Evolutionary conservation across 1,140 invertebrate species (phyloP).

Genomic region (Holotrichia oblita): DNA sequence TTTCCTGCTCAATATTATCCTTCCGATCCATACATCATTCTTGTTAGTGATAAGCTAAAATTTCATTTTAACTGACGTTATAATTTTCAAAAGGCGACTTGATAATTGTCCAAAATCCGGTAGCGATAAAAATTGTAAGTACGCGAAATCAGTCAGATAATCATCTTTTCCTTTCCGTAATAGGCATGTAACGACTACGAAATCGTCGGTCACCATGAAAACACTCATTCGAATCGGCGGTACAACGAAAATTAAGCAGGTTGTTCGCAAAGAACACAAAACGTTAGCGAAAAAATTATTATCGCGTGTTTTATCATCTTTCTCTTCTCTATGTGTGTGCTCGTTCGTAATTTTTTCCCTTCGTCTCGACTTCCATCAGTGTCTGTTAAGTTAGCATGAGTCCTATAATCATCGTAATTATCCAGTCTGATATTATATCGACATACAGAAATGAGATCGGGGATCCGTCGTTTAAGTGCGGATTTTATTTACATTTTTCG

Average conservation of each 20-base stretch:
- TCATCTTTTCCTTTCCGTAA: background rate
- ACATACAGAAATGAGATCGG: constrained; percentile 22
- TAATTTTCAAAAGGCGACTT: constrained; percentile 18
- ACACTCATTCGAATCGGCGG: background rate
- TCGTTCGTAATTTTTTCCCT: constrained; percentile 21
- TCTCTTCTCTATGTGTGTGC: background rate
- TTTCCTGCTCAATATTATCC: too few relatives aligned
- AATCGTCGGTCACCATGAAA: too few relatives aligned
- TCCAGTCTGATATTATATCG: constrained; percentile 33
- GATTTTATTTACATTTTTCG: constrained; percentile 27
- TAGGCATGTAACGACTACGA: background rate
- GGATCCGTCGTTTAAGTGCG: background rate
- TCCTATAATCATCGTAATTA: constrained; percentile 34
- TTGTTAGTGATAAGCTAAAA: background rate
- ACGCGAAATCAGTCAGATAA: background rate
- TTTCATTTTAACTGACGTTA: constrained; percentile 29
- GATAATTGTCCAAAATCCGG: constrained; percentile 30
- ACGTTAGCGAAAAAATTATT: constrained; percentile 19
- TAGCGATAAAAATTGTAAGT: constrained; percentile 18
- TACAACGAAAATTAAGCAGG: background rate
- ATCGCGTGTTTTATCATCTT: constrained; percentile 27
- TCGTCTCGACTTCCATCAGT: constrained; percentile 17
- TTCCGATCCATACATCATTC: too few relatives aligned
- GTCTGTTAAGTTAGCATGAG: constrained; percentile 22
- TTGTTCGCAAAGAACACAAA: background rate